Percentiles rank a stretch among this genome's conserved stretches.
Evolutionary conservation across 1,140 invertebrate species (phyloP).

Genomic region (Euwallacea similis): DNA sequence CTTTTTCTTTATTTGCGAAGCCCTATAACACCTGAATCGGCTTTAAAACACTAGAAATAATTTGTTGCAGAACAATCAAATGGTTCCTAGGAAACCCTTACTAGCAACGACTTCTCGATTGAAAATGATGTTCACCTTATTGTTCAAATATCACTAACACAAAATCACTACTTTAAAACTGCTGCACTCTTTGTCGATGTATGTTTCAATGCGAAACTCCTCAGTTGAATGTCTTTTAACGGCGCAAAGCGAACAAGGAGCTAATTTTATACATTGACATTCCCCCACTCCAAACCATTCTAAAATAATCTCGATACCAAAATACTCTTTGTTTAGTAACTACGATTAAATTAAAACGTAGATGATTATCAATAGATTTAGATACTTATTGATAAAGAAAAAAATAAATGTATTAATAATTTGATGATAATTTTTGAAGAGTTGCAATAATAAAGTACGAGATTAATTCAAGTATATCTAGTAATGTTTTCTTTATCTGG

Average conservation of each 20-base stretch:
- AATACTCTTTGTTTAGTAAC: conserved; percentile 3
- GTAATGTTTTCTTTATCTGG: background rate
- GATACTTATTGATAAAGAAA: no score
- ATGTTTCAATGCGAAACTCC: no score
- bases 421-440: background rate
- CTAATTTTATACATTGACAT: conserved; percentile 33
- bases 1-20: no score
- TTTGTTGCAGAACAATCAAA: conserved; percentile 53
- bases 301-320: conserved; percentile 33
- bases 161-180: conserved; percentile 5
- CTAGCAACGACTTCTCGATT: background rate
- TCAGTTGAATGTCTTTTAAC: background rate
- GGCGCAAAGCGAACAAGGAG: background rate
- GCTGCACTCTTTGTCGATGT: no score
- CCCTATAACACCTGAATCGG: background rate
- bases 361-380: no score
- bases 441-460: background rate
- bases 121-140: conserved; percentile 11
- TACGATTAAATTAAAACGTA: no score
- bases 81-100: conserved; percentile 7
- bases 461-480: background rate
- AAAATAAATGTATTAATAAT: no score
- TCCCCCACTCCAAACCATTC: conserved; percentile 37
- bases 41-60: conserved; percentile 25
- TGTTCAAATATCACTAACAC: background rate